Base-by-base conservation (phyloP, 2,113 vertebrate genomes). In the Leptobrachium ailaonicum region DNA sequence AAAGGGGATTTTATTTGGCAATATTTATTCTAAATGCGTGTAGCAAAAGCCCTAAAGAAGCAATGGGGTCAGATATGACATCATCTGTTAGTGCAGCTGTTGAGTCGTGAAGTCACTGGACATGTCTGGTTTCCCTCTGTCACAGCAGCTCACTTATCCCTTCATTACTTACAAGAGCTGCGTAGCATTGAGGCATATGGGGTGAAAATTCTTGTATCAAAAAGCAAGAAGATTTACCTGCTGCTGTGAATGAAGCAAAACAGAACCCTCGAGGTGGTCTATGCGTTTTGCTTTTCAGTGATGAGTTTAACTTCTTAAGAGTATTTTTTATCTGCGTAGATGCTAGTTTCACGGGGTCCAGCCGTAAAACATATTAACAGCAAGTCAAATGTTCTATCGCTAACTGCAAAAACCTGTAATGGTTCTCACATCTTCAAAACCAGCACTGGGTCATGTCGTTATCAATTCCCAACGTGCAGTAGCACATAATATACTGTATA, bases 41-140 rank as follows among this genome's bases (percentile, higher is more conserved):
- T 81, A 81, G 66, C 20, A n/a, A 60, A 68, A 75, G 66, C 42
- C 53, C 71, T 71, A 66, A 68, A 73, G 71, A 74, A 70, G 45
- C 71, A 69, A 62, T 56, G 47, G 54, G 72, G 79, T 81, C 64
- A 81, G 72, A 53, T 81, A 60, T 81, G 41, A 81, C 71, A 41
- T 75, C 79, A 81, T 81, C 32, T 81, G 79, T 81, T 81, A 75
- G 79, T 69, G 79, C 79, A 81, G 79, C 79, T 81, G 79, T 50
- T 75, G 71, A 81, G 58, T 75, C 41, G 64, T 81, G 79, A 81
- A 81, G 79, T 81, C 79, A 81, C 79, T 75, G 79, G 79, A 81
- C 79, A 81, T 66, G 79, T 73, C 79, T 81, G 79, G 42, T 75
- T 81, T 81, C 71, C 79, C 45, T 81, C 79, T 81, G 79, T 81